Evolutionary conservation across 2,888 invertebrate genomes (phyloP), one percentile per base, ranked within the genome.

Genomic region (Conus canariensis): DNA sequence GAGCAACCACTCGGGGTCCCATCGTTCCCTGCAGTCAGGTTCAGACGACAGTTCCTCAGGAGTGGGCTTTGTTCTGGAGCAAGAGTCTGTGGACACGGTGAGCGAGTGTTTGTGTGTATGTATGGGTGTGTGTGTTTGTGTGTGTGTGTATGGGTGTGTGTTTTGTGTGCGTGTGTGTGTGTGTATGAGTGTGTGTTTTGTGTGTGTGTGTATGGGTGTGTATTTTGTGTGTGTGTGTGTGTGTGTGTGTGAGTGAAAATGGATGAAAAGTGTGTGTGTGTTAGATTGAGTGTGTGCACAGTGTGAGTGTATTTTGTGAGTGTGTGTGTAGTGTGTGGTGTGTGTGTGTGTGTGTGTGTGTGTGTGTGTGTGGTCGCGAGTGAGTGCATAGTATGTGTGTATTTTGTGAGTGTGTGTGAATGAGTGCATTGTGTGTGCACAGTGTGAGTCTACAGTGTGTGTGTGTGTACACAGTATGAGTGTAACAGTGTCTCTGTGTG

Each of bases 51-150:
- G 87, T 12, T 91, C 92, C n/a, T 93, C 95, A 9, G 95, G 94
- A 60, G 95, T 96, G 64, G 96, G 96, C 16, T 96, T 96, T 93
- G 97, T 98, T 90, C 97, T 98, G 94, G 98, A 97, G 92, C 97
- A 97, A 90, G 97, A 98, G 94, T 96, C 97, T 91, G 91, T 93
- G 93, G 88, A 91, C 85, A 45, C 45, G 56, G 19, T 88, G 56
- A 85, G 58, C 4, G 83, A 58, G 56, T 83, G 59, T 45, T 19
- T 22, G 59, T 80, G 56, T 59, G 83, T 19, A 2, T 83, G 83
- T 22, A 19, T 83, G 58, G 14, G 83, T 83, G 83, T 83, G 83
- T 83, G 83, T 83, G 0, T 83, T 59, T 67, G 86, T 86, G 30
- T 86, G 86, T 86, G 86, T 86, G 86, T 67, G 30, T 83, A 0